Conservation (phyloP, 1,140 invertebrate genomes). For the Drosophila gunungcola region DNA sequence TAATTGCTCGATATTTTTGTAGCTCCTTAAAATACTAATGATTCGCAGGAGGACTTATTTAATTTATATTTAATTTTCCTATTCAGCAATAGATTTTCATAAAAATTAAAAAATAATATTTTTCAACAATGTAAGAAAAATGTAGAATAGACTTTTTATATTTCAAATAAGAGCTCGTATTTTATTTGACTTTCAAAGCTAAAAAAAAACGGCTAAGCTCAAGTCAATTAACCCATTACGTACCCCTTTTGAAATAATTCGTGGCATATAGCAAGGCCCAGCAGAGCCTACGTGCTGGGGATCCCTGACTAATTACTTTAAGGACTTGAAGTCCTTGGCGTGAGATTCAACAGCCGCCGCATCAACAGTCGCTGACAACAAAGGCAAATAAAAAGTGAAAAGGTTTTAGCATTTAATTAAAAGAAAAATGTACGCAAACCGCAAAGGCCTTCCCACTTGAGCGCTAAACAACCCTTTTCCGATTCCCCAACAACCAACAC, state of each 20-base stretch:
- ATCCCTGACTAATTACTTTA: conserved; percentile 58
- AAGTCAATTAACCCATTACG: conserved; percentile 1
- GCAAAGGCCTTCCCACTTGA: conserved; percentile 13
- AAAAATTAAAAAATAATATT: no score
- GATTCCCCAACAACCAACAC: no score
- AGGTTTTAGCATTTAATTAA: conserved; percentile 76
- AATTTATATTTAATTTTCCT: no score
- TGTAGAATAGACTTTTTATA: no score
- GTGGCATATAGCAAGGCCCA: neutral
- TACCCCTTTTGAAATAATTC: conserved; percentile 37
- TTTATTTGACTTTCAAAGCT: neutral
- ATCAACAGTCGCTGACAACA: conserved; percentile 19
- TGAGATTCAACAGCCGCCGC: conserved; percentile 6
- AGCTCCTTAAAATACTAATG: no score
- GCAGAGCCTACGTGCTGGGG: conserved; percentile 23
- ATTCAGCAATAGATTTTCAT: no score
- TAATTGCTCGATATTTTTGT: no score
- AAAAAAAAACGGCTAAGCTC: neutral
- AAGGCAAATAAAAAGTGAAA: conserved; percentile 42
- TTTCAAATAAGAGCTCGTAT: neutral
- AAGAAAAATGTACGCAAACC: conserved; percentile 54
- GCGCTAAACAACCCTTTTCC: neutral
- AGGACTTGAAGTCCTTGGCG: conserved; percentile 30
- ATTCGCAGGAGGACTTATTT: no score
- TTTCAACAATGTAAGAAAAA: no score